A percentile compares a stretch with the other conserved stretches of the same genome.
These are phyloP conservation scores for Calidris pugnax DNA, from an alignment of 2,113 vertebrate genomes.

Conservation along the genomic window DNA sequence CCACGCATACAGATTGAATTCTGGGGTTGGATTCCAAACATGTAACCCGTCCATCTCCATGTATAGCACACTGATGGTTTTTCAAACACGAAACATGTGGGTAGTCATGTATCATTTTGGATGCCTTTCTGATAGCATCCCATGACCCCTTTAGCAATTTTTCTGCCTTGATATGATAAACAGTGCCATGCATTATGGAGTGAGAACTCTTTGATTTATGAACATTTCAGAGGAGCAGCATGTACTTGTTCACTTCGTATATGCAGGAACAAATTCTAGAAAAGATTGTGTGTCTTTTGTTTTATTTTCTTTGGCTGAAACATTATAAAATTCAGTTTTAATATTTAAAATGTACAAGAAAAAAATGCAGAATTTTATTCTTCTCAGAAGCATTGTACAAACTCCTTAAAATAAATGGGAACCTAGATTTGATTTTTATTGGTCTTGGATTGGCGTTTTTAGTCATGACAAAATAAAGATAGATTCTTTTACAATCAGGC, in stretches of 20 bases:
- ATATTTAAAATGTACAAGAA: neutral
- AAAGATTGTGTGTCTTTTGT: neutral
- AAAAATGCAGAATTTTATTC: neutral
- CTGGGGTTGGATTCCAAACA: neutral
- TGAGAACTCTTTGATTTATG: conserved; percentile 22
- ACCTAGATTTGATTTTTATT: neutral
- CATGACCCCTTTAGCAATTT: neutral
- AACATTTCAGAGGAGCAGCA: neutral
- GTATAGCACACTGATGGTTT: neutral
- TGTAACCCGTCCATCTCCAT: neutral
- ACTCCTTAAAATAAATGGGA: neutral
- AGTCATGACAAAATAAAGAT: neutral
- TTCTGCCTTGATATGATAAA: conserved; percentile 7
- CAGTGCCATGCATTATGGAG: neutral
- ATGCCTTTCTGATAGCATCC: neutral
- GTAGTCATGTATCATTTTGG: neutral
- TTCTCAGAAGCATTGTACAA: neutral
- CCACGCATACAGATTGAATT: neutral
- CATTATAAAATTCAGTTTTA: neutral
- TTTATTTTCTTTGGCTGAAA: neutral
- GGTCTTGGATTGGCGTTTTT: neutral
- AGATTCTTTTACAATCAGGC: neutral
- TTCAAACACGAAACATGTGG: neutral
- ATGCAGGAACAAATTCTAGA: neutral
- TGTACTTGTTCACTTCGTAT: neutral